Percentiles rank a stretch among this genome's conserved stretches.
Conservation (phyloP, 2,797 vertebrate genomes). For the Parauchenoglanis punctatus region DNA sequence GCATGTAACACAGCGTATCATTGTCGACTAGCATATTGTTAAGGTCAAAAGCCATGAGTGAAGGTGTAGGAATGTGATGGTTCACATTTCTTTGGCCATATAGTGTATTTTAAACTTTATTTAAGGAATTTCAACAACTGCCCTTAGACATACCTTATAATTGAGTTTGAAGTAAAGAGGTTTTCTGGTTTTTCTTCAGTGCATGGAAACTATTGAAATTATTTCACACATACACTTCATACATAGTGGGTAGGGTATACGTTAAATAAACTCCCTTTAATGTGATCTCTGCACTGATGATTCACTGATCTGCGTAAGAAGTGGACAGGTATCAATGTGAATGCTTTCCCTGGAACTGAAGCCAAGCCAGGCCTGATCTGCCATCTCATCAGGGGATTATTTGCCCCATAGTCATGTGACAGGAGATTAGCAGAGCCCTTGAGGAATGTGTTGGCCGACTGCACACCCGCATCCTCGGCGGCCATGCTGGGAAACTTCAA, state of each 20-base stretch:
- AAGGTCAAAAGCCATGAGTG: not conserved
- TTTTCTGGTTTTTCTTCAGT: not conserved
- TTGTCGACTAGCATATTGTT: not conserved
- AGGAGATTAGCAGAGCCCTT: constrained; percentile 72
- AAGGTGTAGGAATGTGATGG: too few species aligned
- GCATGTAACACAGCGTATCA: not conserved
- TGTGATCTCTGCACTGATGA: not conserved
- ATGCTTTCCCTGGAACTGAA: constrained; percentile 27
- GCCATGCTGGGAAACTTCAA: constrained; percentile 83
- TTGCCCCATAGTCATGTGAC: constrained; percentile 78
- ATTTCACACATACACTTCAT: not conserved
- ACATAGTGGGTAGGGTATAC: not conserved
- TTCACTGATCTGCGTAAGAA: constrained; percentile 9
- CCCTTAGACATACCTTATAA: not conserved
- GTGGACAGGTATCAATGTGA: constrained; percentile 11
- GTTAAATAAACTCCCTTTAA: not conserved
- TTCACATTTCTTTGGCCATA: not conserved
- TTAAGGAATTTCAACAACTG: not conserved
- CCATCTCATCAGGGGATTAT: constrained; percentile 76
- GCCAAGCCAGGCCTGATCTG: constrained; percentile 64
- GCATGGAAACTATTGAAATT: not conserved
- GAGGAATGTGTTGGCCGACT: constrained; percentile 71
- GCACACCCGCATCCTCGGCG: constrained; percentile 67
- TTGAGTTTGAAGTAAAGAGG: not conserved
- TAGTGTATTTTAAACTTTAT: not conserved